Percentiles rank a stretch among this genome's conserved stretches.
Evolutionary conservation across 2,888 invertebrate species (phyloP).

Genomic region (Punctoribates punctum): DNA sequence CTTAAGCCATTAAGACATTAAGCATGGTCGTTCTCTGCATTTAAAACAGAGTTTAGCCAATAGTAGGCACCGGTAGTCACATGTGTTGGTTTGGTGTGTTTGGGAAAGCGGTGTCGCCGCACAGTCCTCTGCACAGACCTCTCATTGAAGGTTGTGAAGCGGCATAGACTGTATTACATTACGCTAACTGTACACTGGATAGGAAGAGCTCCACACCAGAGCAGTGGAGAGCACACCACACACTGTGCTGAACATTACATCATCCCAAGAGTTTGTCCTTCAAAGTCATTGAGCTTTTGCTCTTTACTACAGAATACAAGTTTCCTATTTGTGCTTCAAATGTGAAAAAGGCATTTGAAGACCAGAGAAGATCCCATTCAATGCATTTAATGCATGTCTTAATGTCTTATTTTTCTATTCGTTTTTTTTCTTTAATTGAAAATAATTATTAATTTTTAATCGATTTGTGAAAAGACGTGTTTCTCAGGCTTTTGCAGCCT

Average conservation of each 20-base stretch:
- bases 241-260: neutral
- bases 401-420: slow-evolving; percentile 6
- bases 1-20: no score
- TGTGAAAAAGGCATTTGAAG: slow-evolving; percentile 3
- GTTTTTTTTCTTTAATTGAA: neutral
- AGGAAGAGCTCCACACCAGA: no score
- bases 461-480: neutral
- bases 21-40: no score
- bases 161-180: no score
- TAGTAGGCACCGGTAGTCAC: slow-evolving; percentile 11
- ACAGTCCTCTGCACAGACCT: no score
- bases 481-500: neutral
- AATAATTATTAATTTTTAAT: neutral
- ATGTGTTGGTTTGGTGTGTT: neutral
- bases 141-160: no score
- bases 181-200: no score
- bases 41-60: neutral
- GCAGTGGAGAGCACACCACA: neutral
- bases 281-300: slow-evolving; percentile 31
- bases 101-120: neutral
- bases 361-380: neutral
- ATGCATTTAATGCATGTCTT: slow-evolving; percentile 12
- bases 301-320: slow-evolving; percentile 10
- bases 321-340: slow-evolving; percentile 10
- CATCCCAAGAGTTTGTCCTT: slow-evolving; percentile 28